A percentile compares a stretch with the other conserved stretches of the same genome.
Conservation (phyloP, 64 coral and sea anemone genomes). For the Montipora sp. region DNA sequence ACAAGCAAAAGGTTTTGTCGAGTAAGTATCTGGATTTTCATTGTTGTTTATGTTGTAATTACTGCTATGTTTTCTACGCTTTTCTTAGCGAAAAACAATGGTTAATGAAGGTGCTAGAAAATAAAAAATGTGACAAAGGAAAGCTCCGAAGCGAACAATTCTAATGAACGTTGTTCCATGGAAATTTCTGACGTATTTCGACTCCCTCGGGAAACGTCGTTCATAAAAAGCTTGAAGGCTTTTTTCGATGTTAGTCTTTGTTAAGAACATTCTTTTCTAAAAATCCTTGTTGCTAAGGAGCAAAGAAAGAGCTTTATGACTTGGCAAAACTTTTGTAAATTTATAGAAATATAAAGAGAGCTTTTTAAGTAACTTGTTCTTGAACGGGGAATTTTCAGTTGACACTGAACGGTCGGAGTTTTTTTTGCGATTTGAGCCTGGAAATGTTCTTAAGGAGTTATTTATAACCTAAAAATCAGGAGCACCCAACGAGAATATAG, state of each 20-base stretch:
- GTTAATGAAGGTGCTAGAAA: neutral
- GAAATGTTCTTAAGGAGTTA: no score
- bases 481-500: no score
- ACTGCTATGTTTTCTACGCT: constrained; percentile 1
- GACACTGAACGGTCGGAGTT: neutral
- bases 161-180: neutral
- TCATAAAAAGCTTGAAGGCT: neutral
- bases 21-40: no score
- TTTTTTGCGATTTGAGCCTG: neutral
- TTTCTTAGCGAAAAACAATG: constrained; percentile 21
- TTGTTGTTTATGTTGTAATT: constrained; percentile 62
- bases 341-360: neutral
- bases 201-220: constrained; percentile 30
- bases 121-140: neutral
- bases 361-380: neutral
- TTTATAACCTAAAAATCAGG: no score
- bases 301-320: neutral
- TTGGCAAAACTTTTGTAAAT: neutral
- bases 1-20: no score
- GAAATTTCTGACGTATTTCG: constrained; percentile 3
- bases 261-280: neutral
- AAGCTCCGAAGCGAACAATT: constrained; percentile 27
- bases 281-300: constrained; percentile 1
- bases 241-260: neutral
- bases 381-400: neutral